These are phyloP conservation scores for Hydrolagus affinis DNA, from an alignment of 2,113 vertebrate genomes.

Conservation along the genomic window DNA sequence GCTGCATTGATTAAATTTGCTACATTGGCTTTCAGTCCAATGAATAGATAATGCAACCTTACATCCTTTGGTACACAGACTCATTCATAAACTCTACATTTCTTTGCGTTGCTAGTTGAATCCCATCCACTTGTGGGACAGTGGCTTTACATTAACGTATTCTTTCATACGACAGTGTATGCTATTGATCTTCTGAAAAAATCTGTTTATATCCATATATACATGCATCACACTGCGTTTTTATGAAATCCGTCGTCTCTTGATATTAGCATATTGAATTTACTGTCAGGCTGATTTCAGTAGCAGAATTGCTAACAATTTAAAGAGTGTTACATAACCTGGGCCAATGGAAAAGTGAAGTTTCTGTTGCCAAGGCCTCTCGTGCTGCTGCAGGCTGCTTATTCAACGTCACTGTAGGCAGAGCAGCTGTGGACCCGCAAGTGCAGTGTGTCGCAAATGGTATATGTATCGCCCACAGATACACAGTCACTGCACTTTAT, in stretches of 20 bases:
- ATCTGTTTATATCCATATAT: not conserved
- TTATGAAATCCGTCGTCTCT: not conserved
- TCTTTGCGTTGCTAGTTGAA: not conserved
- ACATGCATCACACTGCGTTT: not conserved
- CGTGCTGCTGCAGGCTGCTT: too few relatives aligned
- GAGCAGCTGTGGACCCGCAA: too few relatives aligned
- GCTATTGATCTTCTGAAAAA: not conserved
- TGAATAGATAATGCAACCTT: not conserved
- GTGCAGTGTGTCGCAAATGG: too few relatives aligned
- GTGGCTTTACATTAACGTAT: not conserved
- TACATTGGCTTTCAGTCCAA: not conserved
- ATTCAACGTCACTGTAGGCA: too few relatives aligned
- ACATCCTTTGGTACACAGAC: not conserved
- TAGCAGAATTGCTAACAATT: not conserved
- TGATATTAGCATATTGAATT: not conserved
- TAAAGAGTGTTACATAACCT: not conserved
- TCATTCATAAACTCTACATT: constrained; percentile 7
- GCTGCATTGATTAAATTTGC: not conserved
- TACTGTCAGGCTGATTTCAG: not conserved
- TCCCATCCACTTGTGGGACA: not conserved
- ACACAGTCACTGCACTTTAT: too few relatives aligned
- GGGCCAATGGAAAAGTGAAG: too few relatives aligned
- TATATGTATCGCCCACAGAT: too few relatives aligned
- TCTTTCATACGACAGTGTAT: not conserved
- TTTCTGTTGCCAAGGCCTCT: too few relatives aligned